Conservation (phyloP, 2,888 invertebrate genomes). For the Drosophila formosana region DNA sequence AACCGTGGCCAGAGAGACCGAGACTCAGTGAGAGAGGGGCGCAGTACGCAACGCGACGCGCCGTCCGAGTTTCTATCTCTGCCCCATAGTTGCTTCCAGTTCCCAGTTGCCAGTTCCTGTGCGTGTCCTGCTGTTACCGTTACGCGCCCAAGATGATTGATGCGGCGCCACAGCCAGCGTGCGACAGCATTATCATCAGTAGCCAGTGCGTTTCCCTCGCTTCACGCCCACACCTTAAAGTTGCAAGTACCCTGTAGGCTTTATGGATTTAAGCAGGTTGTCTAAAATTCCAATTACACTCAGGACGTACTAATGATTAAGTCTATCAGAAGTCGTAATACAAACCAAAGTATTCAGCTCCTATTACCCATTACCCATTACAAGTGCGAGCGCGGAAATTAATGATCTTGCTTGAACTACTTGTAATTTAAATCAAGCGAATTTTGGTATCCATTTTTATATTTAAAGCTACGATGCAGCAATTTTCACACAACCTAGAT, state of each 20-base stretch:
- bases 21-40: not conserved
- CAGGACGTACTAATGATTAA: not conserved
- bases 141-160: slow-evolving; percentile 56
- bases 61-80: slow-evolving; percentile 46
- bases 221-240: slow-evolving; percentile 18
- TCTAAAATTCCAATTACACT: not conserved
- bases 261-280: not conserved
- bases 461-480: no score
- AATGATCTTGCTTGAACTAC: no score
- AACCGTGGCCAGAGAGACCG: slow-evolving; percentile 20
- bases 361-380: no score
- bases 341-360: no score
- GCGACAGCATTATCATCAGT: slow-evolving; percentile 53
- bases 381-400: no score
- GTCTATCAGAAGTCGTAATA: not conserved
- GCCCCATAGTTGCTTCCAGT: slow-evolving; percentile 20
- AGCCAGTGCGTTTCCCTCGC: slow-evolving; percentile 22
- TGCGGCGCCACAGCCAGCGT: slow-evolving; percentile 50
- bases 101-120: slow-evolving; percentile 35
- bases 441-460: no score
- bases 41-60: slow-evolving; percentile 2
- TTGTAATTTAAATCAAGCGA: no score
- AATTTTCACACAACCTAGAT: no score
- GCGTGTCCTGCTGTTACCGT: slow-evolving; percentile 50
- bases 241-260: slow-evolving; percentile 15